Evolutionary conservation across 2,797 vertebrate genomes (phyloP).

Genomic region (Oophaga sylvatica): DNA sequence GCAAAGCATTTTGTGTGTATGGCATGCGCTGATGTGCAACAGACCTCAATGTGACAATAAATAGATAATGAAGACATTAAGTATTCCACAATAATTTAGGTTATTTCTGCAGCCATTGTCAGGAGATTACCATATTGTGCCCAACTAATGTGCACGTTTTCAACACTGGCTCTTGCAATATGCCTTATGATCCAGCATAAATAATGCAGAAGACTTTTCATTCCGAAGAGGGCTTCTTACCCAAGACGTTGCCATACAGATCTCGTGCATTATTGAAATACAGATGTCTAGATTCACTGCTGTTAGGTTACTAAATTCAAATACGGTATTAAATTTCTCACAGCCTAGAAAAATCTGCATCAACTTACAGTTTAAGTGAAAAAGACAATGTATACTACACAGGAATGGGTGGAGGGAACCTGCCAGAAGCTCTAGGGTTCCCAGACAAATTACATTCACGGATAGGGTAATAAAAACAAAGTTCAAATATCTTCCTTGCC

Average conservation of each 20-base stretch:
- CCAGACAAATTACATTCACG: too few species aligned
- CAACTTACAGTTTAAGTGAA: too few species aligned
- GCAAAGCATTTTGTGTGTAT: not conserved
- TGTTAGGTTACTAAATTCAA: not conserved
- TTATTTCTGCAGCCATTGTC: not conserved
- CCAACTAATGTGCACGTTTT: not conserved
- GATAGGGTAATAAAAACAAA: too few species aligned
- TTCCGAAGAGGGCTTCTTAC: not conserved
- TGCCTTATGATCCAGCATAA: constrained; percentile 20
- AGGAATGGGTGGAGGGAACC: too few species aligned
- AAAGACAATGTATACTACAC: too few species aligned
- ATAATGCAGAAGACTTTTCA: constrained; percentile 27
- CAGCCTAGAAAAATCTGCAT: not conserved
- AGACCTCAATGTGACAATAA: constrained; percentile 4
- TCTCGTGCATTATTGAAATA: constrained; percentile 1
- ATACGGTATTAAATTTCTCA: not conserved
- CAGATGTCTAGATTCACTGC: constrained; percentile 20
- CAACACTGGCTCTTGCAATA: not conserved
- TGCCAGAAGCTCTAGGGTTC: too few species aligned
- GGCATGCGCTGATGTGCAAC: not conserved
- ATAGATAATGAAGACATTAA: constrained; percentile 15
- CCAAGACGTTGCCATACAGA: not conserved
- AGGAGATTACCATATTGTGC: not conserved
- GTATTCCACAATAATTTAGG: constrained; percentile 3
- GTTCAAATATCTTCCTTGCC: too few species aligned